These are phyloP conservation scores for Pelecanoides urinatrix DNA, from an alignment of 2,113 vertebrate genomes.

Conservation along the genomic window DNA sequence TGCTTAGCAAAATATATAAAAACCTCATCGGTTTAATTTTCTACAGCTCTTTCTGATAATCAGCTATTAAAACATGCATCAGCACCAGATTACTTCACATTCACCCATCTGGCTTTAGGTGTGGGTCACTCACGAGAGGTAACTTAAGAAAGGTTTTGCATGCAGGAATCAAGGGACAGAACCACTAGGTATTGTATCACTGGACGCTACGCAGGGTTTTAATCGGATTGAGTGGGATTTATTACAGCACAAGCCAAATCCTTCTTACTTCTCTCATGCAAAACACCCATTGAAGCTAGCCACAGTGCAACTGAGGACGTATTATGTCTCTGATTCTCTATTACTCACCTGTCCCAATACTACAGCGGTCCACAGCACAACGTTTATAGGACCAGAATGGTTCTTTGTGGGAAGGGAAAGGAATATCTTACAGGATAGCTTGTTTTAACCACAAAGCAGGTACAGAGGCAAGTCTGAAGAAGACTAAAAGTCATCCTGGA, in stretches of 20 bases:
- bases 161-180: background rate
- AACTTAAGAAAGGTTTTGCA: background rate
- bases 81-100: background rate
- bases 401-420: background rate
- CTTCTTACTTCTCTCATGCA: slow-evolving; percentile 40
- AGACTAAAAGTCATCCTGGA: background rate
- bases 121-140: background rate
- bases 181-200: background rate
- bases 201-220: background rate
- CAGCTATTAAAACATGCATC: background rate
- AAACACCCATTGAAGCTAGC: slow-evolving; percentile 9
- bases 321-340: background rate
- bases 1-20: background rate
- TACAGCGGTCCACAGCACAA: background rate
- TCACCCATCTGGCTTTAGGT: background rate
- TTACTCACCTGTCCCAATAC: background rate
- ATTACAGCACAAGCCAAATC: slow-evolving; percentile 26
- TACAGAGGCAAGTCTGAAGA: background rate
- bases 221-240: slow-evolving; percentile 33
- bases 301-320: slow-evolving; percentile 11
- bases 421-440: background rate
- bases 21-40: background rate
- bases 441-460: background rate
- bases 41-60: background rate
- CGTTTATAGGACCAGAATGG: background rate